phyloP scores from a whole-genome alignment of 1,140 invertebrate genomes.

The Lepidurus arcticus region DNA sequence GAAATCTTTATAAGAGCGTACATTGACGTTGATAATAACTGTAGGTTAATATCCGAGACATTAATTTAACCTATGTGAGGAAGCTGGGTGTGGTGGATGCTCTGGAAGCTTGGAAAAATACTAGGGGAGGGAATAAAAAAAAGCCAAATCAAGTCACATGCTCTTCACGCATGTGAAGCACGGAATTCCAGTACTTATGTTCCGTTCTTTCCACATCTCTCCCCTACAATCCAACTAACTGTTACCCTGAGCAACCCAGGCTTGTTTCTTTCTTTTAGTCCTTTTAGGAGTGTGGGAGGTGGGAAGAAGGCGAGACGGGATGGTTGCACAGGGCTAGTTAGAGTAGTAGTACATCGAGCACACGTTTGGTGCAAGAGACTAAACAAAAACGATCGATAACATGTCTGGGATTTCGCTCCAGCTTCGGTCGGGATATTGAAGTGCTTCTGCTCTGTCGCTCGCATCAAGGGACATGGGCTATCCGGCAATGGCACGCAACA shows the following conservation, averaged over 20 bases:
- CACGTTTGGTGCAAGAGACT: not conserved
- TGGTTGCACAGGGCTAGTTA: not conserved
- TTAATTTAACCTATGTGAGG: not conserved
- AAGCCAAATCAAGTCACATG: slow-evolving; percentile 2
- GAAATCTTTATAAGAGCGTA: too few relatives aligned
- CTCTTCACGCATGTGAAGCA: slow-evolving; percentile 3
- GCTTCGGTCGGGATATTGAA: not conserved
- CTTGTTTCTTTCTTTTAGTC: too few relatives aligned
- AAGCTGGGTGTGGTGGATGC: not conserved
- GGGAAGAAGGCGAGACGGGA: not conserved
- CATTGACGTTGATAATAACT: too few relatives aligned
- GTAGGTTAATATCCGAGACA: not conserved
- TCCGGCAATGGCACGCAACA: not conserved
- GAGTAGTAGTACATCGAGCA: not conserved
- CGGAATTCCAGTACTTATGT: not conserved
- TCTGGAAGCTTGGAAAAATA: not conserved
- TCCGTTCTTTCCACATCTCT: not conserved
- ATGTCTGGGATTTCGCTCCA: slow-evolving; percentile 8
- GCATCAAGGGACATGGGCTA: not conserved
- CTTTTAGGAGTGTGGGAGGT: not conserved
- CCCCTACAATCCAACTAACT: not conserved
- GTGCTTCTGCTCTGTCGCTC: not conserved
- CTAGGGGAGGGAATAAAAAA: not conserved
- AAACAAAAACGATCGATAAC: slow-evolving; percentile 22
- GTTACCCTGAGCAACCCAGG: not conserved